Conservation (phyloP, 2,888 invertebrate genomes). For the Strigamia maritima region DNA sequence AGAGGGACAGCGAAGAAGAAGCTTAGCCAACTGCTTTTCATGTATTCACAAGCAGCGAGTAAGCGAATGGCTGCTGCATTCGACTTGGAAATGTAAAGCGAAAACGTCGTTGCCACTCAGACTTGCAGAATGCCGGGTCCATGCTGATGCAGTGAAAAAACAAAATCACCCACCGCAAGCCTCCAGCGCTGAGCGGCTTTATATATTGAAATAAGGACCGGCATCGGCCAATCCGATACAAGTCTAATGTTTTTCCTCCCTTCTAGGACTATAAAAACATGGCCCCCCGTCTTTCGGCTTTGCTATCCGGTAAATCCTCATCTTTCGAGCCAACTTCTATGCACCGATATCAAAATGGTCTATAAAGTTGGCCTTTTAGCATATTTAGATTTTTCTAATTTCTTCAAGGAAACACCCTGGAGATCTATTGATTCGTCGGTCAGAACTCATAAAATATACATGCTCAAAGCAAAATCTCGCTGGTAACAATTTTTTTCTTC, state of each 20-base stretch:
- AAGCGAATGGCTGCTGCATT: conserved; percentile 12
- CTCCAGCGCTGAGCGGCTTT: neutral
- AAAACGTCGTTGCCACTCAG: neutral
- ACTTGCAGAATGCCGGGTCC: neutral
- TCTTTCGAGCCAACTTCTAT: neutral
- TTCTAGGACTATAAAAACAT: neutral
- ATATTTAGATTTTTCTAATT: neutral
- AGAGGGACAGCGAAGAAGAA: neutral
- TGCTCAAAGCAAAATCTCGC: no score
- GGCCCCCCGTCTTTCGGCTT: no score
- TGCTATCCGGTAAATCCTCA: no score
- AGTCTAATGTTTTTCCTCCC: conserved; percentile 2
- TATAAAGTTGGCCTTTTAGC: neutral
- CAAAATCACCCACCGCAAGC: neutral
- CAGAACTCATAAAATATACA: no score
- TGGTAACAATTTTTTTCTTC: neutral
- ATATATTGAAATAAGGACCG: conserved; percentile 12
- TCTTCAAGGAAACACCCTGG: neutral
- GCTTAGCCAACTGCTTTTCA: conserved; percentile 15
- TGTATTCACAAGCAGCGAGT: conserved; percentile 24
- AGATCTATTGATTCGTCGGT: no score
- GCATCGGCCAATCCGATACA: conserved; percentile 11
- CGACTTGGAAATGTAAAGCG: conserved; percentile 11
- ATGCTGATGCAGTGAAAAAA: neutral
- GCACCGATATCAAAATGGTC: neutral